Evolutionary conservation across 2,888 invertebrate genomes (phyloP).

Genomic region (Argyra leucocephala): DNA sequence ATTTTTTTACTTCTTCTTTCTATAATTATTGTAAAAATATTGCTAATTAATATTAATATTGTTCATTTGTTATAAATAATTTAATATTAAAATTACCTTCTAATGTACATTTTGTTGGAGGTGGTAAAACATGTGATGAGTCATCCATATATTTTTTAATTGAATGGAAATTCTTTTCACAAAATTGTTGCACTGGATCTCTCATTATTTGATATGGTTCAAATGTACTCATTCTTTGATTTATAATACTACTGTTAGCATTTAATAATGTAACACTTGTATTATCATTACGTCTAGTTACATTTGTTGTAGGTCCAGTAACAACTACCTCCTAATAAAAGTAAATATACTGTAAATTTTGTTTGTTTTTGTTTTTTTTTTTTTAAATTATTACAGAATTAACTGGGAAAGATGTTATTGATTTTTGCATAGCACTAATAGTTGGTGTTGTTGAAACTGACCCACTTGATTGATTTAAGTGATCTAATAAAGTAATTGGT

Average conservation of each 20-base stretch:
- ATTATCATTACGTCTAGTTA: conserved; percentile 57
- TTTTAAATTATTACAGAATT: conserved; percentile 36
- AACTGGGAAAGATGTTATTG: conserved; percentile 41
- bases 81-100: conserved; percentile 56
- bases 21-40: conserved; percentile 37
- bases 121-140: conserved; percentile 71
- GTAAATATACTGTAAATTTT: too few relatives aligned
- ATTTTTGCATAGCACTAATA: conserved; percentile 40
- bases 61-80: conserved; percentile 7
- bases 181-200: conserved; percentile 88
- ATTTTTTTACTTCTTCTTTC: conserved; percentile 75
- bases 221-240: conserved; percentile 70
- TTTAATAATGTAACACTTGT: conserved; percentile 70
- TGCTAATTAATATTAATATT: conserved; percentile 11
- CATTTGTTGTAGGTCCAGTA: conserved; percentile 53
- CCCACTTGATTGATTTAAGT: conserved; percentile 42
- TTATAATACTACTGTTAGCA: conserved; percentile 44
- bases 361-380: too few relatives aligned
- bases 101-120: conserved; percentile 87
- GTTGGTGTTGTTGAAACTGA: conserved; percentile 38
- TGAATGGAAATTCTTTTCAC: conserved; percentile 86
- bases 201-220: conserved; percentile 80
- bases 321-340: conserved; percentile 44
- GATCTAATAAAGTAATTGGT: conserved; percentile 43
- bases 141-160: conserved; percentile 87